Evolutionary conservation across 2,888 invertebrate species (phyloP), one percentile per base, ranked within the genome.

Genomic region (Coleophora deauratella): DNA sequence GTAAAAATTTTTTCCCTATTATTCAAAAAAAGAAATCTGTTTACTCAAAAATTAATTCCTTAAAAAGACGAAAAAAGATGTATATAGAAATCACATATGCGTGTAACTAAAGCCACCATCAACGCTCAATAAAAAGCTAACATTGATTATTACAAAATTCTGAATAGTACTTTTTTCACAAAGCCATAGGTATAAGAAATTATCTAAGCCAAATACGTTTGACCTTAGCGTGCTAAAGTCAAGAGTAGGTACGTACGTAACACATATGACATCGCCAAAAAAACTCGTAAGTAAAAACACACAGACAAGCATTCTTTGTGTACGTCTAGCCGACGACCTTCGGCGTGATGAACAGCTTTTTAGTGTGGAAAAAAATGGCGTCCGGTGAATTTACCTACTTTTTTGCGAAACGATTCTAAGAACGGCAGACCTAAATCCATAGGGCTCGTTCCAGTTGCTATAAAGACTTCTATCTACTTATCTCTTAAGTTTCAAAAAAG

Each of bases 311-410:
- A 72, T 74, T 77, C 84, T 78, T 84, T 84, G 79, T 82, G 63
- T 66, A 65, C 66, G 82, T 80, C 82, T 81, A 82, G 80, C 69
- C 67, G 58, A 48, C 55, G 75, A 77, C 82, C 84, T 84, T 84
- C 72, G 57, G 40, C 51, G 64, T 81, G 82, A 84, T 82, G 79
- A 63, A 81, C 81, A 73, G 68, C 77, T 80, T 77, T 79, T 80
- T 79, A 73, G 71, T 52, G 47, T 48, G 62, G 65, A 73, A 81
- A 80, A 81, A 76, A 70, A 50, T 44, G 41, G 62, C 72, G 77
- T 76, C 77, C 77, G 76, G 82, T 84, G 82, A 85, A 72, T 75
- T 84, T 84, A 75, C 76, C 80, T 78, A 77, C 77, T 67, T 81
- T 82, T 84, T 84, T 82, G 81, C 60, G 55, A 21, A 57, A 51